These are phyloP conservation scores for Chloropsis cyanopogon DNA, from an alignment of 2,113 vertebrate species.

Conservation along the genomic window DNA sequence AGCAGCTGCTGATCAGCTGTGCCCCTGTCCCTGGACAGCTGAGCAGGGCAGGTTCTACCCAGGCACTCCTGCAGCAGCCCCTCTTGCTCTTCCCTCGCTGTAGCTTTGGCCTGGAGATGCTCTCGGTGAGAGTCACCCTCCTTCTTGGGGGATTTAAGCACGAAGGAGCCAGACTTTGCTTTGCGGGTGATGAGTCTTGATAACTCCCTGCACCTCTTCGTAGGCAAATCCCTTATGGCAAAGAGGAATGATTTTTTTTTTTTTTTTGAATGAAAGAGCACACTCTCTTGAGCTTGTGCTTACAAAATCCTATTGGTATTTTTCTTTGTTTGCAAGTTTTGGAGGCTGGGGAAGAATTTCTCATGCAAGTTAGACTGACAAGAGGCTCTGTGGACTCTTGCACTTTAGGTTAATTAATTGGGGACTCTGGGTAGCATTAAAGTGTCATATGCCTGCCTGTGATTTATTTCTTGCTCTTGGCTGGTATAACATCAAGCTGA, in stretches of 20 bases:
- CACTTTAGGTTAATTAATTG: conserved; percentile 27
- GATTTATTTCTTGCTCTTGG: conserved; percentile 9
- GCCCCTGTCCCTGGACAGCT: background rate
- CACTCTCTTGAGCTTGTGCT: background rate
- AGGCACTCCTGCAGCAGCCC: background rate
- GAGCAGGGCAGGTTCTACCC: background rate
- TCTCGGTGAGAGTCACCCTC: background rate
- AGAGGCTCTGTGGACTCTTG: background rate
- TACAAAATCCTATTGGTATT: background rate
- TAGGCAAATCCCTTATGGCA: background rate
- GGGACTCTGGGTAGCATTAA: background rate
- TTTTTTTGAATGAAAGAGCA: background rate
- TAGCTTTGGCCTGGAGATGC: background rate
- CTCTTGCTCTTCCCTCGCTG: background rate
- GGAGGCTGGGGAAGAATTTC: background rate
- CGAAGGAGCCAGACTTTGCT: background rate
- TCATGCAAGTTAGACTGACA: background rate
- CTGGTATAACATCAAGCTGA: background rate
- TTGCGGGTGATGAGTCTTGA: background rate
- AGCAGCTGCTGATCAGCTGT: background rate
- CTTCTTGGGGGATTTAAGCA: background rate
- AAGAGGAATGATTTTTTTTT: background rate
- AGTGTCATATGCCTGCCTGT: background rate
- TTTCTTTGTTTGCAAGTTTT: background rate
- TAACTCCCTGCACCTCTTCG: background rate